Conservation (phyloP, 2,113 vertebrate genomes). For the Syrmaticus mikado region DNA sequence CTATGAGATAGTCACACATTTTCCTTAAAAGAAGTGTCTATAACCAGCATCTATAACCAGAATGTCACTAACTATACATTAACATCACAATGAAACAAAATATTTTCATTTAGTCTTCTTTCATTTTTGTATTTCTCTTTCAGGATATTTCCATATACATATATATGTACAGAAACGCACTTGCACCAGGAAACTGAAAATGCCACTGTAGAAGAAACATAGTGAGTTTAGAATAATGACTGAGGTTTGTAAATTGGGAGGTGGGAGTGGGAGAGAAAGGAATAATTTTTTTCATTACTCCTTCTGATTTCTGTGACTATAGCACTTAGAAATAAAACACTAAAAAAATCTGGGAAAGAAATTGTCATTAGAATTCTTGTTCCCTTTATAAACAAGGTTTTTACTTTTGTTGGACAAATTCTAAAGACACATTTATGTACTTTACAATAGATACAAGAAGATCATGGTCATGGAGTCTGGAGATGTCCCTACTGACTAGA, state of each 20-base stretch:
- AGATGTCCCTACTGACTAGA: too few relatives aligned
- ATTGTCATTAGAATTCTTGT: neutral
- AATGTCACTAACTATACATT: neutral
- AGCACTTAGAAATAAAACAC: neutral
- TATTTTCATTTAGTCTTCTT: neutral
- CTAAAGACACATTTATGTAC: neutral
- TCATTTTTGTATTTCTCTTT: neutral
- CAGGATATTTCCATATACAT: neutral
- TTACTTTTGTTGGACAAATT: neutral
- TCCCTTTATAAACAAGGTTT: neutral
- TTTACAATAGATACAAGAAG: neutral
- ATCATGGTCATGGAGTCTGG: too few relatives aligned
- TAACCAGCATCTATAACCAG: neutral
- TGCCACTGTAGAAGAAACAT: neutral
- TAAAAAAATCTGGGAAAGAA: neutral
- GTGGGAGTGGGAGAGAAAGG: too few relatives aligned
- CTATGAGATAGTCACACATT: neutral
- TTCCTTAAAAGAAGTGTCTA: neutral
- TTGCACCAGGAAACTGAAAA: neutral
- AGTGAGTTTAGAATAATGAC: neutral
- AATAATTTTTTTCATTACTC: neutral
- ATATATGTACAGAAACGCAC: fast-evolving
- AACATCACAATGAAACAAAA: neutral
- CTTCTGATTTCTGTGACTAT: neutral
- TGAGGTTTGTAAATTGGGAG: neutral